Evolutionary conservation across 2,797 vertebrate species (phyloP), one percentile per base, ranked within the genome.

Genomic region (Ambastaia sidthimunki): DNA sequence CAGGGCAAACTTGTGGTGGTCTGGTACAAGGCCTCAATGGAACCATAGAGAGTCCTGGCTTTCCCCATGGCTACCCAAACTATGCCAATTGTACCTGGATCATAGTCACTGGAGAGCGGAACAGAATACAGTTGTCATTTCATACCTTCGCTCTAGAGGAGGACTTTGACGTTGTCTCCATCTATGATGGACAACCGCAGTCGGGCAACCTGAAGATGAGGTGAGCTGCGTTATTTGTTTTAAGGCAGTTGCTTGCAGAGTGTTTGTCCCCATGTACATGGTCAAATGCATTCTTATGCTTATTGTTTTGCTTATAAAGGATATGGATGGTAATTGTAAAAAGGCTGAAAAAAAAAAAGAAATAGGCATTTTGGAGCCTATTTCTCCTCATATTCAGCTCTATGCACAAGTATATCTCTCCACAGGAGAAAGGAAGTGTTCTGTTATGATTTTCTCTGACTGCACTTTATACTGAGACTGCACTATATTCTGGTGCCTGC

Each of bases 41-140:
- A 76, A 96, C 96, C 78, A 96, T 99, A 74, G 97, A 99, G 91
- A 98, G 97, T 74, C 98, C 98, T 0, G 98, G 98, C 78, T 99
- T 98, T 90, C 98, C 98, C 74, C 98, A 99, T 1, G 98, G 98
- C 48, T 99, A 99, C 83, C 98, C 98, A 65, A 99, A 99, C 93
- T 98, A 98, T 2, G 98, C 98, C 83, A 99, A 99, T 92, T 99
- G 98, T 88, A 99, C 97, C 0, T 99, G 98, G 98, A 95, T 98
- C 90, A 95, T 99, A 82, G 94, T 99, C 84, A 98, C 97, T 0
- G 97, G 97, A 57, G 98, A 99, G 87, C 95, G 97, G 77, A 97
- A 96, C 88, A 93, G 98, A 87, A 98, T 99, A 92, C 98, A 99
- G 86, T 90, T 99, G 62, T 96, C 96, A 74, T 99, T 99, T 85